These are phyloP conservation scores for Podarcis raffonei DNA, from an alignment of 2,113 vertebrate genomes.

Conservation along the genomic window DNA sequence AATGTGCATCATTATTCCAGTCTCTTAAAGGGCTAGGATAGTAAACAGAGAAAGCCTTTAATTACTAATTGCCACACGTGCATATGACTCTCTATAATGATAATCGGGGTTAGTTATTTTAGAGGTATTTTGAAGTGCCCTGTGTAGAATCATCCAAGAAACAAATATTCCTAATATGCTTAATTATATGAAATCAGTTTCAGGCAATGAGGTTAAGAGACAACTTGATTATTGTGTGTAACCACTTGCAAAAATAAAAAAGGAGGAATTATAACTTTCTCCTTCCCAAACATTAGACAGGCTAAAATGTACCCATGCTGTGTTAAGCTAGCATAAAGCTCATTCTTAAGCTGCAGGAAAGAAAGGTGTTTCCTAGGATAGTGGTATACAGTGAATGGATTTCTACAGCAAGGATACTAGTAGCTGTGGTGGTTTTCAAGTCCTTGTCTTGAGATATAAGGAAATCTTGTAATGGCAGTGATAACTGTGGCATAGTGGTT, in stretches of 20 bases:
- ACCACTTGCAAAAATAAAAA: background rate
- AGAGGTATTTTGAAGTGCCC: background rate
- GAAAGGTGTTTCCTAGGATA: background rate
- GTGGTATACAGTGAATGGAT: background rate
- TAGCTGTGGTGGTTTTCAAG: background rate
- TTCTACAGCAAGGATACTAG: background rate
- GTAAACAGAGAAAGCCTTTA: background rate
- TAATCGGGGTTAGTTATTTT: slow-evolving; percentile 4
- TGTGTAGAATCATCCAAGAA: background rate
- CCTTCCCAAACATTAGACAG: background rate
- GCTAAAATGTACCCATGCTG: background rate
- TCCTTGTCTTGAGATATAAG: background rate
- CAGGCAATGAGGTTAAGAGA: background rate
- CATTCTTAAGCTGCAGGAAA: background rate
- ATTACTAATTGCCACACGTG: slow-evolving; percentile 25
- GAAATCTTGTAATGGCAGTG: background rate
- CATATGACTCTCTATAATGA: slow-evolving; percentile 18
- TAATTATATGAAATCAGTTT: slow-evolving; percentile 3
- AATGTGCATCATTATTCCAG: background rate
- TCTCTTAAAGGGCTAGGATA: background rate
- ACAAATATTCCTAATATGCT: slow-evolving; percentile 23
- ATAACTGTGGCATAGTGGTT: no score
- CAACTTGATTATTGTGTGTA: background rate
- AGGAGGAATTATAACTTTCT: no score
- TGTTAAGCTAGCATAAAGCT: background rate